Percentiles rank a stretch among this genome's conserved stretches.
Evolutionary conservation across 2,797 vertebrate species (phyloP).

Genomic region (Gallinago solitaria): DNA sequence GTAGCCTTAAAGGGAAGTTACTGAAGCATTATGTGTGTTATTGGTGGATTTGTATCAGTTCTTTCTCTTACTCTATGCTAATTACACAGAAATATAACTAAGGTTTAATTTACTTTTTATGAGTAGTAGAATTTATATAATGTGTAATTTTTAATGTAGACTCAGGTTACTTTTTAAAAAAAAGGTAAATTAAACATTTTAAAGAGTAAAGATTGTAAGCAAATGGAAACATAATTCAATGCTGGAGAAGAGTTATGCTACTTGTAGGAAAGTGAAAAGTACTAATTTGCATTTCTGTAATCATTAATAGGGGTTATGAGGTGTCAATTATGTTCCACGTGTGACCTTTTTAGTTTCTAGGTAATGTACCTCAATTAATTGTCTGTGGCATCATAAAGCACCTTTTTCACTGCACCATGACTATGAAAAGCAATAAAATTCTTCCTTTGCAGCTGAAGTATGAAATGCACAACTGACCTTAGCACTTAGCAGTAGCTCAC

Average conservation of each 20-base stretch:
- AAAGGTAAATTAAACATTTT: constrained; percentile 64
- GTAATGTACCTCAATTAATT: constrained; percentile 79
- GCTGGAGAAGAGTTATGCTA: constrained; percentile 49
- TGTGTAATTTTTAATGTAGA: not conserved
- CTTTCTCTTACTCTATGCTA: not conserved
- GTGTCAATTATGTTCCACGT: constrained; percentile 71
- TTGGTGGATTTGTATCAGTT: not conserved
- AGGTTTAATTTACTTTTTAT: constrained; percentile 16
- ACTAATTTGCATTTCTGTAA: constrained; percentile 76
- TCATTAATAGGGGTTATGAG: constrained; percentile 73
- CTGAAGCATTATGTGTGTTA: not conserved
- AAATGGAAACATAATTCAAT: constrained; percentile 65
- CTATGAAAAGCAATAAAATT: constrained; percentile 74
- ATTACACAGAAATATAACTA: constrained; percentile 37
- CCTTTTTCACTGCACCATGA: constrained; percentile 56
- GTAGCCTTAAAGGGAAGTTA: not conserved
- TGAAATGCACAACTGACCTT: constrained; percentile 75
- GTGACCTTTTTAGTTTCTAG: constrained; percentile 77
- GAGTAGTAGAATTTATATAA: constrained; percentile 1
- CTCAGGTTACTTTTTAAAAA: not conserved
- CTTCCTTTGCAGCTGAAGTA: constrained; percentile 66
- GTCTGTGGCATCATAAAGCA: constrained; percentile 77
- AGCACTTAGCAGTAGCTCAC: constrained; percentile 61
- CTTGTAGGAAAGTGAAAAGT: constrained; percentile 49
- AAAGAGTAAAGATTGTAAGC: constrained; percentile 58